phyloP scores from a whole-genome alignment of 2,888 invertebrate genomes.

The Eupeodes luniger region DNA sequence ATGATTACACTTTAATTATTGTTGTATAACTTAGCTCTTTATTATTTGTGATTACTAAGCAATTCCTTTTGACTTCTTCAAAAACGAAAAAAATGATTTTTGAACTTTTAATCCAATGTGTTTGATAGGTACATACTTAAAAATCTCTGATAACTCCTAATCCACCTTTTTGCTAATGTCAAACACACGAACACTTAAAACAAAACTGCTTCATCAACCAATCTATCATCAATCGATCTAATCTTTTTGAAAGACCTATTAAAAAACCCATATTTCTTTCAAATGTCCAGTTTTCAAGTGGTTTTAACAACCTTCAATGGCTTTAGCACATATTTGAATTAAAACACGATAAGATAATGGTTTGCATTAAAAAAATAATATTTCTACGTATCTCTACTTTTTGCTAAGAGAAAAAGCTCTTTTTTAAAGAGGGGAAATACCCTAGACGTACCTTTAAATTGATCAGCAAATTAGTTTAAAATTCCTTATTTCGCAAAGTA shows the following conservation, averaged over 20 bases:
- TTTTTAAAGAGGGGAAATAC: background rate
- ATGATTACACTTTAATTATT: too few relatives aligned
- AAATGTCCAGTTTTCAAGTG: background rate
- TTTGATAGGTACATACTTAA: background rate
- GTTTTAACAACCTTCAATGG: background rate
- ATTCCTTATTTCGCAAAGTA: background rate
- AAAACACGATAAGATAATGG: constrained; percentile 25
- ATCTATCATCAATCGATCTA: background rate
- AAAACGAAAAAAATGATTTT: too few relatives aligned
- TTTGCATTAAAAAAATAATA: background rate
- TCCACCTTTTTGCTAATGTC: background rate
- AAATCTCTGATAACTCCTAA: background rate
- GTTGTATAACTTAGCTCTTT: too few relatives aligned
- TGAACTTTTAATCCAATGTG: too few relatives aligned
- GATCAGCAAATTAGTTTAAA: background rate
- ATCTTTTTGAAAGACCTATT: background rate
- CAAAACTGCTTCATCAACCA: background rate
- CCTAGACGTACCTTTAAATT: background rate
- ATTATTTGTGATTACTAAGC: too few relatives aligned
- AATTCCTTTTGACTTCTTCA: background rate
- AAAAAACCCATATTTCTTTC: constrained; percentile 2
- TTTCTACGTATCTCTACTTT: too few relatives aligned
- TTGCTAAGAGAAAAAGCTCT: background rate
- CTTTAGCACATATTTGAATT: background rate
- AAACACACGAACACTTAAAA: constrained; percentile 7